Percentiles rank a stretch among this genome's conserved stretches.
Evolutionary conservation across 2,113 vertebrate species (phyloP).

Genomic region (Pedionomus torquatus): DNA sequence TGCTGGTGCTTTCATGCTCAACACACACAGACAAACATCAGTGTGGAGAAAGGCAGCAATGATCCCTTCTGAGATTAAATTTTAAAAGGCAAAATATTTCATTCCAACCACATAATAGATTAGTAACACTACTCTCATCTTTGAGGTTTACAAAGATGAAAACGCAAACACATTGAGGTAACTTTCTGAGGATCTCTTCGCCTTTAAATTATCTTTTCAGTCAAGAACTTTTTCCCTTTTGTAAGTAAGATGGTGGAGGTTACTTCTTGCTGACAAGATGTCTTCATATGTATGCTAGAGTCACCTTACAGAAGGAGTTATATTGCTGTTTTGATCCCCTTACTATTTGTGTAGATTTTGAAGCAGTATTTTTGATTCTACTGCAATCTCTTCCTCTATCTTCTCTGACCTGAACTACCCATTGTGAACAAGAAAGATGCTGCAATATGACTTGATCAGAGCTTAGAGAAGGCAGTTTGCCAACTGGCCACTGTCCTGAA

Average conservation of each 20-base stretch:
- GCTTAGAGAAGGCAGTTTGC: background rate
- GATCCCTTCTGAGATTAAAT: background rate
- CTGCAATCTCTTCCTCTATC: background rate
- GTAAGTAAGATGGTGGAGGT: background rate
- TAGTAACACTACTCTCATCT: background rate
- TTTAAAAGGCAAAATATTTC: background rate
- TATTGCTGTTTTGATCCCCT: background rate
- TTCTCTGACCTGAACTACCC: background rate
- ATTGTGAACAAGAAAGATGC: background rate
- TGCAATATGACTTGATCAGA: background rate
- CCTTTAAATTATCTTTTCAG: background rate
- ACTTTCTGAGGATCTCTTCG: background rate
- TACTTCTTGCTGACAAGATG: background rate
- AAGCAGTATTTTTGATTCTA: background rate
- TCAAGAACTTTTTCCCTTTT: background rate
- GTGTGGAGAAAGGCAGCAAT: background rate
- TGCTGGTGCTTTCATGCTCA: background rate
- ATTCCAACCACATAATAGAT: background rate
- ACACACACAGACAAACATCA: background rate
- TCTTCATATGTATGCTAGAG: background rate
- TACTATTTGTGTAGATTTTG: background rate
- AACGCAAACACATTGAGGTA: background rate
- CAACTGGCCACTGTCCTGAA: slow-evolving; percentile 4
- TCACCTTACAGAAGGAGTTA: background rate
- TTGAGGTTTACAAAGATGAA: background rate